Evolutionary conservation across 2,113 vertebrate genomes (phyloP).

Genomic region (Balaeniceps rex): DNA sequence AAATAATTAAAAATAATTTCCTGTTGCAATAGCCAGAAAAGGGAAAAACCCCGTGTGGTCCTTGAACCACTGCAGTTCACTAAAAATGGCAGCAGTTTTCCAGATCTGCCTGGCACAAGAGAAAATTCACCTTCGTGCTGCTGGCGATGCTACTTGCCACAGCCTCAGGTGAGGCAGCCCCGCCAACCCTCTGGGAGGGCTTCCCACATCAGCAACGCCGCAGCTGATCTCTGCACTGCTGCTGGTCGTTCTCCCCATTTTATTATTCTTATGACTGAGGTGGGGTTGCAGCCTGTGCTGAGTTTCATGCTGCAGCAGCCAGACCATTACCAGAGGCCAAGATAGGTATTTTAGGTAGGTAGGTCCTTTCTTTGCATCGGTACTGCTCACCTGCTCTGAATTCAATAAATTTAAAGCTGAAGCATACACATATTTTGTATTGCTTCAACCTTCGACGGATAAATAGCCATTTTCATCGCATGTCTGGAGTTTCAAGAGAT

Average conservation of each 20-base stretch:
- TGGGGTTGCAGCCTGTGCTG: background rate
- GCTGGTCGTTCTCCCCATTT: background rate
- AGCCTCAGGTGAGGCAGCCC: background rate
- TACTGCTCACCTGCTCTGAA: background rate
- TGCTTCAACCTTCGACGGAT: background rate
- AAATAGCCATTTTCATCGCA: background rate
- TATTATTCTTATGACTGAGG: no score
- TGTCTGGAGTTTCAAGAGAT: background rate
- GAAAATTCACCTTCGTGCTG: background rate
- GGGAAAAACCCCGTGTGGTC: background rate
- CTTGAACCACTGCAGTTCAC: background rate
- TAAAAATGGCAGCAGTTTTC: background rate
- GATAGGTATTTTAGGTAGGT: fast-evolving
- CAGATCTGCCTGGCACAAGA: background rate
- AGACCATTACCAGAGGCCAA: background rate
- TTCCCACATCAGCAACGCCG: background rate
- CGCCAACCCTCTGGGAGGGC: background rate
- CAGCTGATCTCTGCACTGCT: background rate
- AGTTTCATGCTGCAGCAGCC: background rate
- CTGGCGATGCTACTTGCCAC: background rate
- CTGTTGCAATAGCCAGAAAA: background rate
- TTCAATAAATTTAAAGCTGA: background rate
- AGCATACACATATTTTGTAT: background rate
- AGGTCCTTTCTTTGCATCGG: background rate
- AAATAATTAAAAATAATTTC: background rate